Conservation (phyloP, 2,888 invertebrate species). For the Gonocerus acuteangulatus region DNA sequence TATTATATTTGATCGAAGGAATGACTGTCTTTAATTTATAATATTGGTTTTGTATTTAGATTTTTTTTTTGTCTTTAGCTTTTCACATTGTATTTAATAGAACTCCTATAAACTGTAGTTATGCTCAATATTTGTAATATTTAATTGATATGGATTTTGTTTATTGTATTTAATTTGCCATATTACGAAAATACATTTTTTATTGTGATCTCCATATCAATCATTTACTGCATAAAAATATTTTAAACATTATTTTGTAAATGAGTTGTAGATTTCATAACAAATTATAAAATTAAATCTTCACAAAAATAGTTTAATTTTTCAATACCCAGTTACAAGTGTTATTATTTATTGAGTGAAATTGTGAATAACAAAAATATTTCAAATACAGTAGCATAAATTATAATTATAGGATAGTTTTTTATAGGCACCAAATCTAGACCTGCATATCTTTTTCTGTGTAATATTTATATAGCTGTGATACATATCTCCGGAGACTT, state of each 20-base stretch:
- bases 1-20: conserved; percentile 12
- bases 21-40: conserved; percentile 13
- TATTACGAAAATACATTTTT: conserved; percentile 8
- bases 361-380: too few relatives aligned
- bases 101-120: conserved; percentile 12
- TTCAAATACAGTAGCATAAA: too few relatives aligned
- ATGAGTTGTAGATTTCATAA: conserved; percentile 27
- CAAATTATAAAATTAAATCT: conserved; percentile 11
- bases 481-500: too few relatives aligned
- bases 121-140: conserved; percentile 21
- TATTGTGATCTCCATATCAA: conserved; percentile 26
- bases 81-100: conserved; percentile 11
- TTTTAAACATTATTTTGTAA: conserved; percentile 18
- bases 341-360: too few relatives aligned
- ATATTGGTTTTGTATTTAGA: background rate
- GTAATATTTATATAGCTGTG: too few relatives aligned
- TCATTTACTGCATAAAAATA: conserved; percentile 2
- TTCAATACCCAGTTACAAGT: too few relatives aligned
- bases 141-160: conserved; percentile 23
- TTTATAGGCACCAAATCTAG: too few relatives aligned
- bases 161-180: conserved; percentile 16
- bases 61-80: conserved; percentile 9
- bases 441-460: too few relatives aligned
- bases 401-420: too few relatives aligned
- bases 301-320: too few relatives aligned